Percentiles rank a stretch among this genome's conserved stretches.
These are phyloP conservation scores for Rambutsinella grinnellia DNA, from an alignment of 2,888 invertebrate species.

Conservation along the genomic window DNA sequence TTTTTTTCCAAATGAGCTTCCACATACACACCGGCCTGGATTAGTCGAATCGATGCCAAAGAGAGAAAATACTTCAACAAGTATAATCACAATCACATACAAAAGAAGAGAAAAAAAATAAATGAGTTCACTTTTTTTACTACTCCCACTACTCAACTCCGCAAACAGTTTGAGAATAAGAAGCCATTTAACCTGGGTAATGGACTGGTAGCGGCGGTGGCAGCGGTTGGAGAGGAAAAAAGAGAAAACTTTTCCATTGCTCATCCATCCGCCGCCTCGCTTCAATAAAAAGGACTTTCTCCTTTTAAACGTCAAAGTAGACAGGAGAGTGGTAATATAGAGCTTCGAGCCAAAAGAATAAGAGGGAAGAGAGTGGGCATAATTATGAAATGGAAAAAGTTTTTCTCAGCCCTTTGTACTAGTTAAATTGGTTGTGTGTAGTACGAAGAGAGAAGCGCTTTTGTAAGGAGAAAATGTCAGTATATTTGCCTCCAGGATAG, in stretches of 20 bases:
- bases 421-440: neutral
- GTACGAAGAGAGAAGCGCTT: neutral
- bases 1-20: neutral
- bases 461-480: neutral
- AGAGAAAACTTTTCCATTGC: neutral
- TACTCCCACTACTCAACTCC: neutral
- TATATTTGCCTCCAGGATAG: neutral
- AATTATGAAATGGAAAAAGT: constrained; percentile 37
- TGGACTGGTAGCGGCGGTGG: neutral
- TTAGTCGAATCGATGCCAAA: no score
- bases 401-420: neutral
- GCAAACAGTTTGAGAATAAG: neutral
- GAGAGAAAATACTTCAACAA: no score
- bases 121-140: neutral
- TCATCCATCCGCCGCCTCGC: neutral
- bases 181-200: neutral
- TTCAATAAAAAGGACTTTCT: neutral
- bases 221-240: neutral
- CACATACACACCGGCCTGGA: no score
- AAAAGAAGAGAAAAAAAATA: neutral
- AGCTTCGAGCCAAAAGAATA: neutral
- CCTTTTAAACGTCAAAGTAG: neutral
- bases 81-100: neutral
- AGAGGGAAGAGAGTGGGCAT: constrained; percentile 20
- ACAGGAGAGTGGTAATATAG: constrained; percentile 3